Evolutionary conservation across 2,113 vertebrate genomes (phyloP), one percentile per base, ranked within the genome.

Genomic region (Toxotes chatareus): DNA sequence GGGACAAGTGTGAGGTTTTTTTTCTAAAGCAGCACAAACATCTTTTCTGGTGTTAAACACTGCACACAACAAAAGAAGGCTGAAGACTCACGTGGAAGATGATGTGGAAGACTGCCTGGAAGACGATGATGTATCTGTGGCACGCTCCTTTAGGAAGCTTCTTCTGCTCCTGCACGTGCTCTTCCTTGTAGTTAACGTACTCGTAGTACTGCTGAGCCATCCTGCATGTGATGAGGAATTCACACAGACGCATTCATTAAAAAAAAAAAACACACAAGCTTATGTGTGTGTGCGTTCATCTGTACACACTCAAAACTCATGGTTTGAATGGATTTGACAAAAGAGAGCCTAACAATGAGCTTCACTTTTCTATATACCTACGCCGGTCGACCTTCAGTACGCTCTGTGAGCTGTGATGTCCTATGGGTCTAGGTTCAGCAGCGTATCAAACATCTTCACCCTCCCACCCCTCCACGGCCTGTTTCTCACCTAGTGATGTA

Each of bases 161-260:
- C 89, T 91, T 93, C 82, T 95, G 96, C 46, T 96, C 95, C 91
- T 96, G 96, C 38, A 96, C 96, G 0, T 97, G 96, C 40, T 97
- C 96, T 34, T 96, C 96, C 72, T 94, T 97, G 82, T 98, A 99
- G 93, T 98, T 96, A 11, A 89, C 67, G 4, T 95, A 98, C 88
- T 99, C 98, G 0, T 98, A 97, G 90, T 98, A 99, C 88, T 99
- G 98, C 93, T 99, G 98, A 0, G 97, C 97, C 98, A 99, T 99
- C 83, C 95, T 96, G 87, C 55, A 59, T 49, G 64, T 42, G 16
- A 40, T 17, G 14, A 68, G 5, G 55, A 12, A 72, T 19, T 59
- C 12, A 63, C 44, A 23, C 32, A 70, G 49, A 53, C 13, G 40
- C 6, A 19, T 21, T 53, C 0, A n/a, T 19, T 42, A 3, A 46